phyloP scores from a whole-genome alignment of 37 sponge, comb jelly and placozoan species.

The Cliona cf. orientalis region DNA sequence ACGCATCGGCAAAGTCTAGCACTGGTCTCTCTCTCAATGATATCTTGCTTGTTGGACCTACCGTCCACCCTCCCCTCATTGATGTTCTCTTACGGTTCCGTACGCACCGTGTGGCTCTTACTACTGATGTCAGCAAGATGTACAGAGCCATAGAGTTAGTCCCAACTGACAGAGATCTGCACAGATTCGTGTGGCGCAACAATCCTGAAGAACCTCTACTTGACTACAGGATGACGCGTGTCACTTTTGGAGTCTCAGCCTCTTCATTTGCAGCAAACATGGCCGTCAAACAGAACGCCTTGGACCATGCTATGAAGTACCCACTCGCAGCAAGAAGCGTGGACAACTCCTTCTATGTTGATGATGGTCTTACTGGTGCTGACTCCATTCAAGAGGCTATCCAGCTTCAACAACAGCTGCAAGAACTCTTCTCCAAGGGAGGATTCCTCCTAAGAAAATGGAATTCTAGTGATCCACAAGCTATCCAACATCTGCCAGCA shows the following conservation, averaged over 20 bases:
- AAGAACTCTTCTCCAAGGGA: constrained; percentile 37
- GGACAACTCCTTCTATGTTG: constrained; percentile 32
- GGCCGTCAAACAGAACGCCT: constrained; percentile 37
- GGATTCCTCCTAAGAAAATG: constrained; percentile 34
- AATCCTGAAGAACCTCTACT: constrained; percentile 15
- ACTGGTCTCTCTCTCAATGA: constrained; percentile 38
- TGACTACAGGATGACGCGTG: constrained; percentile 42
- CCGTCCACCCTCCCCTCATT: constrained; percentile 25
- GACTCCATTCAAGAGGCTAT: constrained; percentile 35
- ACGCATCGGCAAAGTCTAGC: constrained; percentile 33
- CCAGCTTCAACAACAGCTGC: constrained; percentile 30
- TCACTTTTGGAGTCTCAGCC: constrained; percentile 44
- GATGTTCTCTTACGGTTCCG: constrained; percentile 37
- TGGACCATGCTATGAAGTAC: constrained; percentile 24
- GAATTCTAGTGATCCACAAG: constrained; percentile 34
- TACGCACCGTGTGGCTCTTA: constrained; percentile 22
- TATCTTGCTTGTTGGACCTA: constrained; percentile 30
- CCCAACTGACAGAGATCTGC: constrained; percentile 14
- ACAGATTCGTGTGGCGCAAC: constrained; percentile 33
- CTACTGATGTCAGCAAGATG: constrained; percentile 35
- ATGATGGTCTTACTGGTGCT: constrained; percentile 41
- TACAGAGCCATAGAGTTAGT: constrained; percentile 14
- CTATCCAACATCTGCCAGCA: constrained; percentile 18
- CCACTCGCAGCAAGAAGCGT: constrained; percentile 20
- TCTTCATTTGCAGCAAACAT: constrained; percentile 50